Evolutionary conservation across 2,113 vertebrate genomes (phyloP), one percentile per base, ranked within the genome.

Genomic region (Notechis scutatus): DNA sequence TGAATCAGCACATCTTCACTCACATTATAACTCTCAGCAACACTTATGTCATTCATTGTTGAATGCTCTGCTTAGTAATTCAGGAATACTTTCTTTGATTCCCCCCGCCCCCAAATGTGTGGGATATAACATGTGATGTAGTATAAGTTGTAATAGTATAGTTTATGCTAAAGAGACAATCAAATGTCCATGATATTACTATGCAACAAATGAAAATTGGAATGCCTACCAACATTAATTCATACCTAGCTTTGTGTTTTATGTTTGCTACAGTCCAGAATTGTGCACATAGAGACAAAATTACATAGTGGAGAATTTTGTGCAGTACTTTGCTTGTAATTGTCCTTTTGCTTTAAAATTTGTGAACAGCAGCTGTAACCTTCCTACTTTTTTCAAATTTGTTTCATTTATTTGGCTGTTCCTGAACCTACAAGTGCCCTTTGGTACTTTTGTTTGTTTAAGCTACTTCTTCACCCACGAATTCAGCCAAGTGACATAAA

Each of bases 391-490:
- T 14, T 74, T 86, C 89, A 87, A 91, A 47, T 0, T 0, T 12
- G 81, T 1, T 47, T 93, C 0, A 42, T 91, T 93, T 90, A 21
- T 52, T 9, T 94, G 34, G 24, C 0, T 0, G 0, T 85, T 29
- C 59, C 89, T 87, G 85, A 94, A 89, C 47, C 61, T 23, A 2
- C 56, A 91, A 42, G 10, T 64, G 64, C 20, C 29, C 11, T 88
- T 57, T 81, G 93, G 86, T 93, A 92, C 34, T 96, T 74, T 90
- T 95, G 54, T 91, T 90, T 42, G 89, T 91, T 97, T 93, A 74
- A 93, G 93, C 94, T 93, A 55, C 88, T 95, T 92, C 92, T 97
- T 97, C 94, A 95, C 96, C 54, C 54, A 20, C 92, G 92, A 89
- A 94, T 95, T 96, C 74, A 90, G 90, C 94, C 92, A 94, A 91